Evolutionary conservation across 2,888 invertebrate genomes (phyloP), one percentile per base, ranked within the genome.

Genomic region (Desoria tigrina): DNA sequence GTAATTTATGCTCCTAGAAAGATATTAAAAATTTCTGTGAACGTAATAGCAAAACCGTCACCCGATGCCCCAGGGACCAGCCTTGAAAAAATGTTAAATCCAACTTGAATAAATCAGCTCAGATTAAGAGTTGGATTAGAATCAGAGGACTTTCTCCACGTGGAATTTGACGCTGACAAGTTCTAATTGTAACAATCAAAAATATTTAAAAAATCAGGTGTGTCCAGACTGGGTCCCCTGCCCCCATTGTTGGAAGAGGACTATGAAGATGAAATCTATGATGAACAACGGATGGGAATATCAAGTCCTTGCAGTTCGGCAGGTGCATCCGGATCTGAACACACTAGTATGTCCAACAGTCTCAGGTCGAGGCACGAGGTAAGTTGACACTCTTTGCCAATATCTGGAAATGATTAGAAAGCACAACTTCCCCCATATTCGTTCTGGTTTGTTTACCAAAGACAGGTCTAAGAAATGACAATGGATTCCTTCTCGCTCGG

Each of bases 211-310:
- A n/a, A n/a, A 32, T 53, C 59, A 75, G 75, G 75, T 68, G 75
- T 75, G n/a, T 75, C 75, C 1, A 59, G 75, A 61, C 66, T 75
- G 9, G 75, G 75, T 16, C 75, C 75, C 11, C 54, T 75, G 21
- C 74, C 75, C n/a, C 74, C 74, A 16, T 58, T 75, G 1, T 53
- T 75, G 42, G 75, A 75, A 57, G 75, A 75, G 32, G 75, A 75
- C 61, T 73, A 61, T 55, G 75, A 75, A 32, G 75, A 75, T 39
- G 75, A 75, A 21, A 68, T 75, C 72, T 74, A 72, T 23, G 75
- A 75, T 11, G 75, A 73, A 37, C 21, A 56, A 7, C 55, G 72
- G n/a, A 61, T 56, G 0, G 42, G 56, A 21, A 65, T 67, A 18
- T 49, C 45, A 24, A 68, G 69, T 58, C 65, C 68, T 0, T n/a